Conservation (phyloP, 2,113 vertebrate species). For the Cacatua alba region DNA sequence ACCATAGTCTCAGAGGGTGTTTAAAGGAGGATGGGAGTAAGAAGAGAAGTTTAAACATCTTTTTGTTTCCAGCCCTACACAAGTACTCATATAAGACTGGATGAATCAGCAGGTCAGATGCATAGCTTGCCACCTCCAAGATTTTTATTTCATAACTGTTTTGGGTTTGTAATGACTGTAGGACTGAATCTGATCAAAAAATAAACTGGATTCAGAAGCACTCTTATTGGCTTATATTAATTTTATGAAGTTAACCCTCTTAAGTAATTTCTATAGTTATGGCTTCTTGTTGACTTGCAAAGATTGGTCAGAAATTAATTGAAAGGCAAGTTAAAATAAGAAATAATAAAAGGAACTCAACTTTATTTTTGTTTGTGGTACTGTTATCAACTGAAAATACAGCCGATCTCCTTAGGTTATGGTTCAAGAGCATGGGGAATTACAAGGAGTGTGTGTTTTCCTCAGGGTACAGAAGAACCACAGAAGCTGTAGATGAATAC, state of each 20-base stretch:
- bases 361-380: not conserved
- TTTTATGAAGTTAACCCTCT: not conserved
- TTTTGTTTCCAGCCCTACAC: not conserved
- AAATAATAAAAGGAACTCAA: not conserved
- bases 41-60: not conserved
- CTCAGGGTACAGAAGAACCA: not conserved
- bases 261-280: not conserved
- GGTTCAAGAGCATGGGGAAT: not conserved
- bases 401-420: not conserved
- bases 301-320: not conserved
- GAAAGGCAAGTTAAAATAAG: not conserved
- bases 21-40: not conserved
- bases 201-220: not conserved
- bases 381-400: not conserved
- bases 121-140: not conserved
- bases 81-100: not conserved
- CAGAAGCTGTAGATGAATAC: not conserved
- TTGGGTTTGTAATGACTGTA: not conserved
- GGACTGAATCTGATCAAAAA: not conserved
- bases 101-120: not conserved
- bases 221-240: not conserved
- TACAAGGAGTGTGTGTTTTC: not conserved
- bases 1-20: not conserved
- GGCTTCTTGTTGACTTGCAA: not conserved
- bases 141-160: not conserved